A percentile compares a stretch with the other conserved stretches of the same genome.
Evolutionary conservation across 92 coral and sea anemone genomes (phyloP).

Genomic region (Parazoanthus atlanticus): DNA sequence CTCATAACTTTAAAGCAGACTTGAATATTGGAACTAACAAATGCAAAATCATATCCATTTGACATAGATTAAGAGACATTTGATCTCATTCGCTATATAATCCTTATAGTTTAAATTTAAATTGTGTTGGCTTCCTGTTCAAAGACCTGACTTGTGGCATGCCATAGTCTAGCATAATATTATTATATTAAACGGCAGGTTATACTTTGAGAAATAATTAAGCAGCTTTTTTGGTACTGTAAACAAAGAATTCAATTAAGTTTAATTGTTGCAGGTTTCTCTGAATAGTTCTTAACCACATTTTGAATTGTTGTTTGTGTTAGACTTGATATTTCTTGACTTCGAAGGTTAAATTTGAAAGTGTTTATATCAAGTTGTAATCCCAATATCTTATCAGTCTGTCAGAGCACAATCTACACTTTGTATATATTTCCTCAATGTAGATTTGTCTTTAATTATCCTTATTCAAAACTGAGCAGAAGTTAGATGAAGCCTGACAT

Average conservation of each 20-base stretch:
- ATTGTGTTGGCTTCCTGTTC: constrained; percentile 9
- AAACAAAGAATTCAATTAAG: constrained; percentile 16
- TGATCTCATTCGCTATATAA: constrained; percentile 2
- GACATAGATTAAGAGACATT: constrained; percentile 18
- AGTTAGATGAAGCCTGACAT: constrained; percentile 24
- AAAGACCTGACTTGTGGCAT: background rate
- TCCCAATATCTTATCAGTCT: constrained; percentile 28
- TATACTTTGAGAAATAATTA: constrained; percentile 7
- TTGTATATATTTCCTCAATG: background rate
- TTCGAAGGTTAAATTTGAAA: constrained; percentile 17
- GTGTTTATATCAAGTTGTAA: constrained; percentile 22
- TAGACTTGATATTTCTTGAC: background rate
- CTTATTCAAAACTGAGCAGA: background rate
- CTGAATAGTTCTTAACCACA: constrained; percentile 4
- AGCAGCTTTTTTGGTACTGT: background rate
- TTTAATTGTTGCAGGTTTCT: background rate
- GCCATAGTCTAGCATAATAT: background rate
- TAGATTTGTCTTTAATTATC: background rate
- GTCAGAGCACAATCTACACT: constrained; percentile 15
- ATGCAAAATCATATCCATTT: background rate
- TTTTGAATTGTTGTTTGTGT: background rate
- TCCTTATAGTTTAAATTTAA: background rate
- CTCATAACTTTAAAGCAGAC: background rate
- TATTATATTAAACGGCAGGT: background rate
- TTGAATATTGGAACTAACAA: background rate